Evolutionary conservation across 2,797 vertebrate species (phyloP).

Genomic region (Chelonia mydas): DNA sequence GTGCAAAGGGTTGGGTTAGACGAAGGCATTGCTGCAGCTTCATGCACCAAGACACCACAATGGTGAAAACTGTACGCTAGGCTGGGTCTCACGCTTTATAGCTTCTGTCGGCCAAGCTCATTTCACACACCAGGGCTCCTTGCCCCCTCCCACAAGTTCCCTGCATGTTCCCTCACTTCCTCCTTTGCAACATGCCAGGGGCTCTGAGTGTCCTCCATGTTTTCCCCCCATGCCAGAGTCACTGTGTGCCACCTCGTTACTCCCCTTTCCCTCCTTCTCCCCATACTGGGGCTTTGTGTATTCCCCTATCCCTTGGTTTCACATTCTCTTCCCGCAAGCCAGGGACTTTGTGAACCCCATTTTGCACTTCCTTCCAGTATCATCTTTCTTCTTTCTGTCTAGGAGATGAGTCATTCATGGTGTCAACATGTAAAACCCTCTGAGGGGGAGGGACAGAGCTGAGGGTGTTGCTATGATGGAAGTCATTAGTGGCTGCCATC

Average conservation of each 20-base stretch:
- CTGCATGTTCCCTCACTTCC: not conserved
- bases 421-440: not conserved
- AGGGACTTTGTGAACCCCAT: not conserved
- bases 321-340: not conserved
- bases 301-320: not conserved
- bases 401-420: not conserved
- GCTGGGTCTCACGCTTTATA: not conserved
- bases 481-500: not conserved
- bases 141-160: not conserved
- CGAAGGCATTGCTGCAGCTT: not conserved
- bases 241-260: not conserved
- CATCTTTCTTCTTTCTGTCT: not conserved
- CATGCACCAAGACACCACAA: no score
- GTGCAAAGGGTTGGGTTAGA: not conserved
- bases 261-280: not conserved
- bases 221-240: not conserved
- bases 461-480: not conserved
- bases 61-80: no score
- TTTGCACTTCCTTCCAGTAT: not conserved
- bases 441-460: not conserved
- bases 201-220: not conserved
- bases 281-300: not conserved
- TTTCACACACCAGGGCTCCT: not conserved
- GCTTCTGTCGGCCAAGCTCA: not conserved
- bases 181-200: not conserved